Base-by-base conservation (phyloP, 2,113 vertebrate species). In the Origma solitaria region DNA sequence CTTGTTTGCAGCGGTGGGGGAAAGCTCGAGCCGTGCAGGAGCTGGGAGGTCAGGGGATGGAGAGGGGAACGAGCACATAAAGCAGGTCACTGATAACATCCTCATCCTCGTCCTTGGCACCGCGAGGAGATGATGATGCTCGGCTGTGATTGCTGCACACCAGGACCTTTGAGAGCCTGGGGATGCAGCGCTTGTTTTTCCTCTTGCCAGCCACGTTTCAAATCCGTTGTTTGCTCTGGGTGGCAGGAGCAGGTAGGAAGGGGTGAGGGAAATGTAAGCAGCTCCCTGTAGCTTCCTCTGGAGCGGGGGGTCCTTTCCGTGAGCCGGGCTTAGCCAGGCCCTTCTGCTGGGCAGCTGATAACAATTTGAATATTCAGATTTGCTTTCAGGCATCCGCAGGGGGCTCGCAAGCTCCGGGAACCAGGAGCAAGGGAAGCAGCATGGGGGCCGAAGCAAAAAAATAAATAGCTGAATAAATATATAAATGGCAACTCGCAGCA, bases 301-400 rank as follows among this genome's bases (percentile, higher is more conserved):
- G 95, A 94, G 95, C 21, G 2, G 68, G 66, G 70, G 78, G 45
- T 92, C 65, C 92, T 78, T n/a, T 65, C 92, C 94, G 76, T 66
- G 93, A 97, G 94, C 57, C 0, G 5, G 86, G 92, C 92, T 94
- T 95, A 95, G 91, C 82, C 94, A 69, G 68, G 92, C 91, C 86
- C 92, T 97, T 98, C 97, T 97, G 96, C 90, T 94, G 96, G 97
- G 86, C 96, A 93, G 96, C 96, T 97, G 97, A 98, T 98, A 97
- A 97, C 95, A 97, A 94, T 95, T 95, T 97, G 92, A 97, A 97
- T 97, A 97, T 97, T 97, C 82, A 96, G 91, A 93, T 95, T 96
- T 81, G 94, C 96, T 97, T 94, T 96, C 89, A 96, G 97, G 91
- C 94, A 95, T 93, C 97, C 8, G 2, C 96, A 92, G 97, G 97